Evolutionary conservation across 2,113 vertebrate species (phyloP).

Genomic region (Dermatemys mawii): DNA sequence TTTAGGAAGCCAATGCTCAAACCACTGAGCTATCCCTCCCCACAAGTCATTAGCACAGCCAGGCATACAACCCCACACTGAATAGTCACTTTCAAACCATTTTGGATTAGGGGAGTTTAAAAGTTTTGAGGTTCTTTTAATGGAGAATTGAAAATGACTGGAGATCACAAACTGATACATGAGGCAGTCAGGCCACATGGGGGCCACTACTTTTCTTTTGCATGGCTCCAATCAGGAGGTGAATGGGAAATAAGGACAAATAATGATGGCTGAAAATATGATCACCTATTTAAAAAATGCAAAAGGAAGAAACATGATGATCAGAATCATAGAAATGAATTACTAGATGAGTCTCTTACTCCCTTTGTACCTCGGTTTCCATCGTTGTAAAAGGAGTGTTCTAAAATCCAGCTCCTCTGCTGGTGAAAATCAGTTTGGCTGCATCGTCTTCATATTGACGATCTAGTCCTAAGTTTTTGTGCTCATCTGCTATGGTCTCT

Average conservation of each 20-base stretch:
- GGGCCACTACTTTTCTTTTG: not conserved
- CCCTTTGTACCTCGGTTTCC: not conserved
- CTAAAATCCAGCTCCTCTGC: not conserved
- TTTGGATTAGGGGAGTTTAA: not conserved
- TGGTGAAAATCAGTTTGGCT: not conserved
- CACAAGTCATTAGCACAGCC: not conserved
- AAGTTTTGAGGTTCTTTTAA: not conserved
- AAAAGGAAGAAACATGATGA: not conserved
- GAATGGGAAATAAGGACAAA: not conserved
- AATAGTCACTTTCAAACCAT: not conserved
- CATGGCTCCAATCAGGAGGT: not conserved
- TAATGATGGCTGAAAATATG: not conserved
- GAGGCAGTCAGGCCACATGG: not conserved
- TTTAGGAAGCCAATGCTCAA: too few relatives aligned
- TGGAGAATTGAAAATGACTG: not conserved
- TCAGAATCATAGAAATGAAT: not conserved
- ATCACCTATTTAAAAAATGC: not conserved
- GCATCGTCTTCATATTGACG: not conserved
- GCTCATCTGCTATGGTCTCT: not conserved
- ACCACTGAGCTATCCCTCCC: too few relatives aligned
- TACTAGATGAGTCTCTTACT: not conserved
- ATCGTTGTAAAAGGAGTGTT: not conserved
- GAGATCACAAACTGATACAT: not conserved
- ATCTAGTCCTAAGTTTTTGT: not conserved
- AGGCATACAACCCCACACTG: not conserved